These are phyloP conservation scores for Xyrichtys novacula DNA, from an alignment of 2,797 vertebrate genomes.

Conservation along the genomic window DNA sequence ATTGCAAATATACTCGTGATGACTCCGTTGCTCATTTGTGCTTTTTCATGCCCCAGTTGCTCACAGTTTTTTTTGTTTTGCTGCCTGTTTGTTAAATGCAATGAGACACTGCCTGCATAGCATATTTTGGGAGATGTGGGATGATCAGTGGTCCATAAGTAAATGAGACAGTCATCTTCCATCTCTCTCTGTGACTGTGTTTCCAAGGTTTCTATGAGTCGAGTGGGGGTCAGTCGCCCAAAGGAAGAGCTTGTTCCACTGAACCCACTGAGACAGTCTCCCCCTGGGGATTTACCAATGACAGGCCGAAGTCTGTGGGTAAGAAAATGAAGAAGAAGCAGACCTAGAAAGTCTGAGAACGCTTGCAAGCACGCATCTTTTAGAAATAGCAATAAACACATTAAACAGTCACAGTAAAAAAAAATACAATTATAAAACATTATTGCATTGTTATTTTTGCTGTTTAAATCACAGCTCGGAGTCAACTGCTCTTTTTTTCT, in stretches of 20 bases:
- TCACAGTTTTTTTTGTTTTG: conserved; percentile 32
- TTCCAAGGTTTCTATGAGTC: conserved; percentile 80
- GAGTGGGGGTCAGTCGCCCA: conserved; percentile 78
- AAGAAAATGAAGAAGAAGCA: conserved; percentile 60
- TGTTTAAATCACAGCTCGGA: no score
- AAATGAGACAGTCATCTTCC: conserved; percentile 3
- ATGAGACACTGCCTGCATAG: not conserved
- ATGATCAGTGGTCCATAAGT: conserved; percentile 18
- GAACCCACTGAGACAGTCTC: conserved; percentile 60
- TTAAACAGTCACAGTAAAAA: not conserved
- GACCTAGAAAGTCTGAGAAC: not conserved
- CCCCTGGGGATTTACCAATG: conserved; percentile 59
- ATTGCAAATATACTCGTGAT: conserved; percentile 8
- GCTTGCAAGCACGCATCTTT: not conserved
- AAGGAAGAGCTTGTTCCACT: conserved; percentile 64
- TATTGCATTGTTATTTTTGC: no score
- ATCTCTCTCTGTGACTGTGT: conserved; percentile 26
- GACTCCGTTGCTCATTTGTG: conserved; percentile 19
- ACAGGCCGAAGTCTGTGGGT: conserved; percentile 82
- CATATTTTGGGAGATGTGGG: conserved; percentile 27
- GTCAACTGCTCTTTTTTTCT: no score
- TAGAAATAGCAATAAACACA: not conserved
- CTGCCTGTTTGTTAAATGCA: conserved; percentile 29
- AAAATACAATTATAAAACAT: no score
- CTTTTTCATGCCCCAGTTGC: conserved; percentile 45